Evolutionary conservation across 2,113 vertebrate genomes (phyloP), one percentile per base, ranked within the genome.

Genomic region (Mesocricetus auratus): DNA sequence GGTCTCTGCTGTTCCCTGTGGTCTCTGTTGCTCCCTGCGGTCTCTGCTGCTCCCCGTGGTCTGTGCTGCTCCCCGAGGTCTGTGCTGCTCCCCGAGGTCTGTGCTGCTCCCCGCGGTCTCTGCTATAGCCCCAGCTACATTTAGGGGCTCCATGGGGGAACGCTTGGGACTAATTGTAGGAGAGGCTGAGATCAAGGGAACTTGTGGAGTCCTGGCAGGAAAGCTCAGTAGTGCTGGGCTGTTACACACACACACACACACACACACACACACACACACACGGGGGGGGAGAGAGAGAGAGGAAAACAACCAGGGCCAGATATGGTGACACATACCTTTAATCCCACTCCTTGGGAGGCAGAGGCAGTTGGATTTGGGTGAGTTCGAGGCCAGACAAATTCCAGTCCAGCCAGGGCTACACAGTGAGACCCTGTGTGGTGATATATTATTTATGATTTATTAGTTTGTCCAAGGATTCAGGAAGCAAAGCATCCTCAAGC

Each of bases 91-190:
- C n/a, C n/a, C n/a, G n/a, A n/a, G n/a, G n/a, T n/a, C n/a, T n/a
- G n/a, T 50, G 0, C 7, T 69, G 69, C 36, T 81, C 2, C 29
- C 56, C 60, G 31, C 66, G 33, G n/a, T 26, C 33, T 26, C 77
- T 60, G 45, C 62, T 78, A 2, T 22, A 69, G 42, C 19, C 50
- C 22, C 58, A 47, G 58, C 39, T 31, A 26, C 12, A 10, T 50
- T 36, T 62, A 15, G 24, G 60, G 58, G 33, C 17, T 77, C 7
- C 15, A 56, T 15, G 15, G 11, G 10, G 53, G 42, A 45, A 36
- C 7, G 13, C 0, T 26, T 64, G 50, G 86, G 75, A 21, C 12
- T 7, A 26, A 0, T 0, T 58, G 58, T 17, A 74, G 2, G 12
- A 53, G 73, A 66, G 21, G 19, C 31, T 3, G 0, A 24, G 68